Percentiles rank a stretch among this genome's conserved stretches.
Evolutionary conservation across 2,113 vertebrate species (phyloP).

Genomic region (Origma solitaria): DNA sequence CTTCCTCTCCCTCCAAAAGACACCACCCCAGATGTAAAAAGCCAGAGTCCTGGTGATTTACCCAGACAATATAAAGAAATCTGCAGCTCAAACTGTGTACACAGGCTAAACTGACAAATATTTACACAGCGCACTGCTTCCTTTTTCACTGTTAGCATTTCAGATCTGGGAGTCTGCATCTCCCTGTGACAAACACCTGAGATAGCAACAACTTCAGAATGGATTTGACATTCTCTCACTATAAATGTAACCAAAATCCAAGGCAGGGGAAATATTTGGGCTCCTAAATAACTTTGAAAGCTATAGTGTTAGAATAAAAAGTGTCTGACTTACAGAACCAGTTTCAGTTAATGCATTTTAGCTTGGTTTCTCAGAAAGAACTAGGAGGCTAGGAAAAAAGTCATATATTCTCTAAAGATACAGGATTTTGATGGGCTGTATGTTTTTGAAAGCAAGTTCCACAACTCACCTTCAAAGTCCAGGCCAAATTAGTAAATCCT

Average conservation of each 20-base stretch:
- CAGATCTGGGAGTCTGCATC: not conserved
- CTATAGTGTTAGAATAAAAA: not conserved
- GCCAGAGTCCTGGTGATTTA: not conserved
- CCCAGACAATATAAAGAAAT: not conserved
- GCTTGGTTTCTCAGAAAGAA: not conserved
- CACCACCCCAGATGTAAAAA: not conserved
- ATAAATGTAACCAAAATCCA: not conserved
- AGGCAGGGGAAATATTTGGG: not conserved
- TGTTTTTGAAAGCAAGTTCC: not conserved
- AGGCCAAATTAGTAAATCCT: not conserved
- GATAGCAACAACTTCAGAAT: not conserved
- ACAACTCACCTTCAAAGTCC: not conserved
- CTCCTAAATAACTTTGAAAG: not conserved
- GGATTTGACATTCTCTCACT: not conserved
- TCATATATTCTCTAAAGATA: not conserved
- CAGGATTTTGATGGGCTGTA: fast-evolving
- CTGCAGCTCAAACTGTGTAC: not conserved
- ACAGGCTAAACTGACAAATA: not conserved
- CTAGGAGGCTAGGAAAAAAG: not conserved
- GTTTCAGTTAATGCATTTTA: not conserved
- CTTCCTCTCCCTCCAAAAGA: not conserved
- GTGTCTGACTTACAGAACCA: not conserved
- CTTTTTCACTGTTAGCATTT: not conserved
- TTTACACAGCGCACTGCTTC: not conserved
- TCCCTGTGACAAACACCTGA: not conserved